Percentiles rank a stretch among this genome's conserved stretches.
Evolutionary conservation across 1,140 invertebrate genomes (phyloP).

Genomic region (Drosophila parvula): DNA sequence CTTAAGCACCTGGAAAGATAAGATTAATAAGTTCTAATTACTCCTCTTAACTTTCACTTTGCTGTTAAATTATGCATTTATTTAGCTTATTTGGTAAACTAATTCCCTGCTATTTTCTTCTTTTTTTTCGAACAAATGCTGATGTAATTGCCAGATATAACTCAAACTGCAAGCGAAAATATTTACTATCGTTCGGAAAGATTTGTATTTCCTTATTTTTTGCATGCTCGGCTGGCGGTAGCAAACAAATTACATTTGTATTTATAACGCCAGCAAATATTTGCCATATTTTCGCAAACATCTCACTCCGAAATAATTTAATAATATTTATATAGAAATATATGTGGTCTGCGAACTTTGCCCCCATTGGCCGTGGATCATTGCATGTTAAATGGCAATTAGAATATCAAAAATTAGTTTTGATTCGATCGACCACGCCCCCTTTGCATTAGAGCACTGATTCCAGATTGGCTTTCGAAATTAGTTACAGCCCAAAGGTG

Average conservation of each 20-base stretch:
- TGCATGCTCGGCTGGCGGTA: slow-evolving; percentile 33
- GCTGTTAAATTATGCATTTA: not conserved
- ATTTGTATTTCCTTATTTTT: slow-evolving; percentile 29
- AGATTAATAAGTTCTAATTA: slow-evolving; percentile 12
- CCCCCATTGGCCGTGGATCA: slow-evolving; percentile 22
- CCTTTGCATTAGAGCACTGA: slow-evolving; percentile 1
- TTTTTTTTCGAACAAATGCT: not conserved
- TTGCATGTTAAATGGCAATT: slow-evolving; percentile 33
- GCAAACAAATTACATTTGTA: slow-evolving; percentile 52
- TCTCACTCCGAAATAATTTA: not conserved
- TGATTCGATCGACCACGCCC: slow-evolving; percentile 33
- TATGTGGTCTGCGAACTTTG: not conserved
- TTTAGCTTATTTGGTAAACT: not conserved
- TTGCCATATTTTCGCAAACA: slow-evolving; percentile 18
- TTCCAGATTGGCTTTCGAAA: slow-evolving; percentile 44
- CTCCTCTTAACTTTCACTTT: not conserved
- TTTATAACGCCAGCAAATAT: slow-evolving; percentile 14
- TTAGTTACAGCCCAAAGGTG: slow-evolving; percentile 51
- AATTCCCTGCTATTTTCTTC: not conserved
- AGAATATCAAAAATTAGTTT: slow-evolving; percentile 1
- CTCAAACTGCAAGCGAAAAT: slow-evolving; percentile 5
- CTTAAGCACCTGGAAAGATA: slow-evolving; percentile 39
- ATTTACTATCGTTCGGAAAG: slow-evolving; percentile 24
- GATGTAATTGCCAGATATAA: slow-evolving; percentile 21
- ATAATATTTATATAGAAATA: slow-evolving; percentile 1